phyloP scores from a whole-genome alignment of 1,140 invertebrate genomes.

The Aphidius gifuensis region DNA sequence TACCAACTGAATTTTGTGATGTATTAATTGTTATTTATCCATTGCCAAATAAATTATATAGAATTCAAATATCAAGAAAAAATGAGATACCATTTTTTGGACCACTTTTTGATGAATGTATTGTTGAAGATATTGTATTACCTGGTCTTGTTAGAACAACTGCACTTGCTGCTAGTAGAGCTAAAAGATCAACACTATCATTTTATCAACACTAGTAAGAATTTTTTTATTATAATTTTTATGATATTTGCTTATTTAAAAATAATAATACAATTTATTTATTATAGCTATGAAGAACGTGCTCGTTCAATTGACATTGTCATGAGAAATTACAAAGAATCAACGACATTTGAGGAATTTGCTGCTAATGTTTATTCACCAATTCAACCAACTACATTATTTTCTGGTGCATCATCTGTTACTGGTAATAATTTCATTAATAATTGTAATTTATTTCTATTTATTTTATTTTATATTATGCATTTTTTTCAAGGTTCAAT shows the following conservation, averaged over 20 bases:
- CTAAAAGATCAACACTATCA: slow-evolving; percentile 82
- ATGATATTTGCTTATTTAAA: slow-evolving; percentile 11
- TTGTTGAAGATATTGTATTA: slow-evolving; percentile 79
- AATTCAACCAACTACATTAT: slow-evolving; percentile 59
- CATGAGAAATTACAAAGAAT: slow-evolving; percentile 83
- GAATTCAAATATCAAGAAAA: slow-evolving; percentile 50
- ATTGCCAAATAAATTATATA: slow-evolving; percentile 63
- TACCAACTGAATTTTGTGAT: slow-evolving; percentile 99
- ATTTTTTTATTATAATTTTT: slow-evolving; percentile 4
- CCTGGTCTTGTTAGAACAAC: slow-evolving; percentile 88
- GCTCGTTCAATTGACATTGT: slow-evolving; percentile 82
- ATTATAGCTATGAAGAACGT: slow-evolving; percentile 83
- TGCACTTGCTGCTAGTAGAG: slow-evolving; percentile 87
- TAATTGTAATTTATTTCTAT: neutral
- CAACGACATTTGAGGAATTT: slow-evolving; percentile 90
- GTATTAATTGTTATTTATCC: slow-evolving; percentile 97
- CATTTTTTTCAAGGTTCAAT: slow-evolving; percentile 43
- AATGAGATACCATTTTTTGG: slow-evolving; percentile 89
- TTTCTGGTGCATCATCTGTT: slow-evolving; percentile 49
- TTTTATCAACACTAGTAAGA: slow-evolving; percentile 89
- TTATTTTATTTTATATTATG: too few species aligned
- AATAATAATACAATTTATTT: slow-evolving; percentile 26
- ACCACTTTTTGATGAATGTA: slow-evolving; percentile 91
- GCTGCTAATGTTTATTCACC: slow-evolving; percentile 81
- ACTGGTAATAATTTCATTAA: slow-evolving; percentile 40